Base-by-base conservation (phyloP, 2,888 invertebrate genomes). In the Azorinus chamasolen region DNA sequence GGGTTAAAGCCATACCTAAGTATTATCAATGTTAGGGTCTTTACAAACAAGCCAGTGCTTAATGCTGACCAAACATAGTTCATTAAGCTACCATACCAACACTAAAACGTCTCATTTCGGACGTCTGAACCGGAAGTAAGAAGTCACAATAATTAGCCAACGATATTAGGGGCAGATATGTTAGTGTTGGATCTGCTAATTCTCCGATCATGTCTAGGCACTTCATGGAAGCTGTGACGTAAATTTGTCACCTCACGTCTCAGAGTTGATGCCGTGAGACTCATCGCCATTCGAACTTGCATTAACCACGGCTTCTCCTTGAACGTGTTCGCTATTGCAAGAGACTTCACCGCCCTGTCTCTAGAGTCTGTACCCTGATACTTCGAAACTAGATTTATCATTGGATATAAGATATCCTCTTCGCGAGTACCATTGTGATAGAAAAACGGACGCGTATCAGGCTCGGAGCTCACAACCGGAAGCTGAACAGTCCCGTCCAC, bases 231-330 rank as follows among this genome's bases (percentile, higher is more conserved):
- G 54, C 81, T 78, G 37, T 81, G 81, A 58, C 81, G 78, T 41
- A 81, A 43, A 39, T 79, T 79, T 1, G 58, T 72, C 39, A 88
- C 79, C 32, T 83, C 85, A 10, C 90, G 77, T 65, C 87, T 90
- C 25, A 93, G 85, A 0, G 90, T 89, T 37, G 87, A 87, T 18
- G 88, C 75, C 43, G 91, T 89, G 25, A 93, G 80, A 37, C 81
- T 79, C 86, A 91, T 88, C 1, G 93, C 93, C 84, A 92, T 89
- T 6, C 91, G 82, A 8, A 93, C 90, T 62, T 91, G 91, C 55
- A 87, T 83, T 27, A 93, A 77, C 93, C 93, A 93, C 2, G 93
- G 90, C 76, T 91, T 92, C 58, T 92, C 92, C 54, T 88, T 88
- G 81, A 92, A 92, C 14, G 87, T 85, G 79, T 89, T 91, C 10